phyloP scores from a whole-genome alignment of 2,797 vertebrate species.

The Astyanax mexicanus region DNA sequence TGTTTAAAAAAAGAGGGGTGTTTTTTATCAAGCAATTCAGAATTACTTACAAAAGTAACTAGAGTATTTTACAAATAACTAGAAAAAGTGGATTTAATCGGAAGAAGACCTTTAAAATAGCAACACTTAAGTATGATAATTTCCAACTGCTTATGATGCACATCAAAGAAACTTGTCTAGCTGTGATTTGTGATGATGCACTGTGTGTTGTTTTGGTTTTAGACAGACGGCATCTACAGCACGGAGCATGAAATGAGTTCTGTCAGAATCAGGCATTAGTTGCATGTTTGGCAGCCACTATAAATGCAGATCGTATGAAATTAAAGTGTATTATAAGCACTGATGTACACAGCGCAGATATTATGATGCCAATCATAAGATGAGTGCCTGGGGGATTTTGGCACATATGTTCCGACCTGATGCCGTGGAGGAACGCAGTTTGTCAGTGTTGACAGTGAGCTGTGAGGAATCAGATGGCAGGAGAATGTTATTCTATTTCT shows the following conservation, averaged over 20 bases:
- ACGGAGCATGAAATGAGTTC: neutral
- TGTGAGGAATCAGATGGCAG: neutral
- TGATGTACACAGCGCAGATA: neutral
- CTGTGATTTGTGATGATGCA: neutral
- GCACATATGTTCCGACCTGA: constrained; percentile 1
- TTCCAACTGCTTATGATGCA: no score
- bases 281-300: neutral
- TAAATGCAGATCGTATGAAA: neutral
- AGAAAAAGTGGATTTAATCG: no score
- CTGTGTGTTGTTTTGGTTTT: neutral
- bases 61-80: no score
- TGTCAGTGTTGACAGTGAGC: constrained; percentile 6
- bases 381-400: constrained; percentile 1
- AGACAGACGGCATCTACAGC: neutral
- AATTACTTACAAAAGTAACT: no score
- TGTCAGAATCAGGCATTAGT: neutral
- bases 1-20: no score
- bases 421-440: neutral
- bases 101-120: no score
- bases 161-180: no score
- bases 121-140: no score
- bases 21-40: no score
- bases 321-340: neutral
- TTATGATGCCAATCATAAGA: neutral
- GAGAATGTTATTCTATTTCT: neutral